phyloP scores from a whole-genome alignment of 2,888 invertebrate species.

The Drosophila aldrichi region DNA sequence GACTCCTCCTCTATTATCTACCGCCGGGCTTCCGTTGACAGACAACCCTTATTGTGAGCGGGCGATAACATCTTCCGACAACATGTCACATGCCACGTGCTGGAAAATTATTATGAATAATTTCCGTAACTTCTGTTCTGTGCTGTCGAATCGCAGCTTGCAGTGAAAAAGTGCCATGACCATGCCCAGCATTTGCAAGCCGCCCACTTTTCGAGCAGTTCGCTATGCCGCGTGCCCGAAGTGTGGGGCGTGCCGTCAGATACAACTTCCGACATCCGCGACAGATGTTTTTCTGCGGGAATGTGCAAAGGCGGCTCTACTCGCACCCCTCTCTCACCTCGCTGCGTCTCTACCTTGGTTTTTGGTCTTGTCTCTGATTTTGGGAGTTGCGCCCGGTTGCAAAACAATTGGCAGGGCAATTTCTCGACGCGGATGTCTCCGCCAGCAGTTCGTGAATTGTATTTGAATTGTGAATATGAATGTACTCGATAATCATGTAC shows the following conservation, averaged over 20 bases:
- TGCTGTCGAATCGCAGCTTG: constrained; percentile 66
- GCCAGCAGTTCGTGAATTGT: constrained; percentile 66
- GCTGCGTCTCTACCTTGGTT: background rate
- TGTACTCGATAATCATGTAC: constrained; percentile 60
- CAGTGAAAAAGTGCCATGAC: constrained; percentile 63
- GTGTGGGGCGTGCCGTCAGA: constrained; percentile 80
- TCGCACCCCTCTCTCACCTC: background rate
- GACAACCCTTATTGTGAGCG: constrained; percentile 68
- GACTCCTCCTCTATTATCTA: constrained; percentile 16
- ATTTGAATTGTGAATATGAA: constrained; percentile 51
- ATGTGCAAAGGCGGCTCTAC: constrained; percentile 35
- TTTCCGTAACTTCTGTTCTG: constrained; percentile 73
- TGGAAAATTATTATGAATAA: constrained; percentile 82
- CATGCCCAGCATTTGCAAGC: constrained; percentile 49
- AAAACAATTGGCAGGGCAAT: constrained; percentile 71
- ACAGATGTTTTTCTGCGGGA: constrained; percentile 71
- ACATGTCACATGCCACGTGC: constrained; percentile 53
- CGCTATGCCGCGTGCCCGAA: constrained; percentile 41
- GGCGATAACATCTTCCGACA: constrained; percentile 55
- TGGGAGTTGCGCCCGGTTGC: constrained; percentile 72
- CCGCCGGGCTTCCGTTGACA: constrained; percentile 60
- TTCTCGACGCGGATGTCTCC: constrained; percentile 68
- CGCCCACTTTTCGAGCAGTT: background rate
- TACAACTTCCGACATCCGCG: constrained; percentile 80
- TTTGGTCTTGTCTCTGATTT: constrained; percentile 18